These are phyloP conservation scores for cat (Felis catus) DNA, from an alignment of 2,113 vertebrate species.

Conservation along the genomic window F.catus_Fca126_mat1.0 CM031413.1:16916501-16917000, in stretches of 20 bases:
- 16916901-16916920: background rate
- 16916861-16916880: background rate
- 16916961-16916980: background rate
- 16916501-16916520: background rate
- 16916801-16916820: background rate
- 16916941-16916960: background rate
- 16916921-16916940: background rate
- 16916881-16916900: background rate
- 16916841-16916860: background rate
- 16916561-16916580: background rate
- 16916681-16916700: background rate
- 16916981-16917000: background rate
- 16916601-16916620: background rate
- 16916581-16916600: background rate
- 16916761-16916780: background rate
- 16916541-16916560: background rate
- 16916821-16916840: background rate
- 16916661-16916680: background rate
- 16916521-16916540: background rate
- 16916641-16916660: background rate
- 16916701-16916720: background rate
- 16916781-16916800: background rate
- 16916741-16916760: background rate
- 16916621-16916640: background rate
- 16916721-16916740: background rate